Conservation (phyloP, 2,113 vertebrate species). For the Ceratotherium simum region DNA sequence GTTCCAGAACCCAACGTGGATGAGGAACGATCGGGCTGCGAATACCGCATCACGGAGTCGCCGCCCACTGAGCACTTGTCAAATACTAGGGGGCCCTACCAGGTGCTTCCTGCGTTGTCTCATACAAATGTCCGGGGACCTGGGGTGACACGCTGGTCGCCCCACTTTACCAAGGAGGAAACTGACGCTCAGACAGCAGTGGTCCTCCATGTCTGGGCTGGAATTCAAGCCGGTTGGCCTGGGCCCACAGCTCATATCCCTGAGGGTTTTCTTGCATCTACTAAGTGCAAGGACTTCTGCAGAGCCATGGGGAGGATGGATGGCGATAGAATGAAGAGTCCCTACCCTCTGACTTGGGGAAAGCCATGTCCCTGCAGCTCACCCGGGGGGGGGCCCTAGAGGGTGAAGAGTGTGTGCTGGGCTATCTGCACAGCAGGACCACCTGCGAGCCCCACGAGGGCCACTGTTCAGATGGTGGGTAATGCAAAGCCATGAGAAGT, state of each 20-base stretch:
- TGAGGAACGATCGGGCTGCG: no score
- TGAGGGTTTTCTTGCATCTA: background rate
- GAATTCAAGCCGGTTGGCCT: background rate
- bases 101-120: no score
- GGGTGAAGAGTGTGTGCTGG: rapidly evolving
- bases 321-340: rapidly evolving
- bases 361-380: rapidly evolving
- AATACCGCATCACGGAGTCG: no score
- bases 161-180: background rate
- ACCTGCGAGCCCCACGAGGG: background rate
- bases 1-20: rapidly evolving
- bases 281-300: background rate
- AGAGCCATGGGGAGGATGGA: background rate
- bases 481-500: no score
- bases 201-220: background rate
- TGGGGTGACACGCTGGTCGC: rapidly evolving
- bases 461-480: background rate
- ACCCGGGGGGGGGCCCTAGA: background rate
- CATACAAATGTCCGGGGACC: background rate
- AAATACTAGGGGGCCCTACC: no score
- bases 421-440: background rate
- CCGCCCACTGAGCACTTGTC: background rate
- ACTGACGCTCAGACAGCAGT: rapidly evolving
- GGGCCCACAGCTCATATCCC: rapidly evolving
- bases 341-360: background rate